A percentile compares a stretch with the other conserved stretches of the same genome.
These are phyloP conservation scores for Pogonocichla stellata DNA, from an alignment of 2,113 vertebrate genomes.

Conservation along the genomic window DNA sequence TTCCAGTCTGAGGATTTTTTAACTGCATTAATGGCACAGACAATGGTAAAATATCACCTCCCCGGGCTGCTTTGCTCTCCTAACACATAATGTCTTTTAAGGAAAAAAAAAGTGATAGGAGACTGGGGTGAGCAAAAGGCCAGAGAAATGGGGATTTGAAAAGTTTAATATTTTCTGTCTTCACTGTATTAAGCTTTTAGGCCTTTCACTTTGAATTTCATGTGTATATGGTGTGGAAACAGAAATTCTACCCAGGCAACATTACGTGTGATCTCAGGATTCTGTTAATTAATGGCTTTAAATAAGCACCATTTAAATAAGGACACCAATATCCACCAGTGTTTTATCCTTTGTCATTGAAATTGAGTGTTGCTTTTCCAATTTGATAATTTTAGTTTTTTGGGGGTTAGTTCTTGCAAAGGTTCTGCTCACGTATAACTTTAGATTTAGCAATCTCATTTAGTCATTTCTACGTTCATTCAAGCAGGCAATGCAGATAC, in stretches of 20 bases:
- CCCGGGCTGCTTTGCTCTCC: slow-evolving; percentile 49
- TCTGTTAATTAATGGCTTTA: not conserved
- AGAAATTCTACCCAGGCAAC: not conserved
- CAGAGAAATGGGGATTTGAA: slow-evolving; percentile 19
- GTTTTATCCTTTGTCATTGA: not conserved
- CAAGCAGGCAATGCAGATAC: not conserved
- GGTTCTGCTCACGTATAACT: not conserved
- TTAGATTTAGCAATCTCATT: not conserved
- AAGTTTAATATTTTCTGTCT: slow-evolving; percentile 24
- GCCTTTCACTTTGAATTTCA: slow-evolving; percentile 12
- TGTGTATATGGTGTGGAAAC: not conserved
- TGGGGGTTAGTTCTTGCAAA: not conserved
- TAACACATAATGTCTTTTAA: slow-evolving; percentile 54
- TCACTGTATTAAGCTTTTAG: slow-evolving; percentile 14
- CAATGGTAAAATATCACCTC: slow-evolving; percentile 62
- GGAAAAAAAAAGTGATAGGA: slow-evolving; percentile 34
- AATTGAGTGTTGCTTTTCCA: not conserved
- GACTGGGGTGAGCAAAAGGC: slow-evolving; percentile 51
- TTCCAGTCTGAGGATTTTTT: slow-evolving; percentile 74
- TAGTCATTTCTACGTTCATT: not conserved
- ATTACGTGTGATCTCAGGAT: not conserved
- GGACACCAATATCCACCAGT: not conserved
- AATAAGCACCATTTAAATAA: not conserved
- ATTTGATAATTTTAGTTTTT: not conserved
- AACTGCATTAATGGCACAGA: slow-evolving; percentile 63